Conservation (phyloP, 2,888 invertebrate genomes). For the Zygothrica quintamaculata region DNA sequence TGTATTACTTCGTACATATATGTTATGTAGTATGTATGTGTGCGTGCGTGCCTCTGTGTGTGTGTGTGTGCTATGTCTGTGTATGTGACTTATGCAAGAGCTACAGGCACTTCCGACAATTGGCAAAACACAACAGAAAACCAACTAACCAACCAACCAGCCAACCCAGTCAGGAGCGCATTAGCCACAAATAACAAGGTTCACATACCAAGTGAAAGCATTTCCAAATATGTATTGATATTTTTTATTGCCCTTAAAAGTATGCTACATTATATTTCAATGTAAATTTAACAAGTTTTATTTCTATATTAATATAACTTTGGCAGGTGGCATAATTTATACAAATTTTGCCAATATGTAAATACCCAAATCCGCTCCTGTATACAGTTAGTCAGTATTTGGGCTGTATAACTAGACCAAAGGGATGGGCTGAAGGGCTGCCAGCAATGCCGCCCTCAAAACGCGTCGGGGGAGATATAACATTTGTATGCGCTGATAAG, state of each 20-base stretch:
- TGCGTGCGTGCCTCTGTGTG: conserved; percentile 10
- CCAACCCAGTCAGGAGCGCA: conserved; percentile 43
- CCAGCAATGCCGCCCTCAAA: conserved; percentile 55
- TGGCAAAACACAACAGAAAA: conserved; percentile 75
- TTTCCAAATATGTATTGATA: too few species aligned
- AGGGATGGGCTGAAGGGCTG: neutral
- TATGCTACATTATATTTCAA: neutral
- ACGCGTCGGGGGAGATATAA: conserved; percentile 73
- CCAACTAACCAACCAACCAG: conserved; percentile 31
- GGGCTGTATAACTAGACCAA: conserved; percentile 7
- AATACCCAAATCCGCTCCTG: conserved; percentile 22
- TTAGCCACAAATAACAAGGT: too few species aligned
- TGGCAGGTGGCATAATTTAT: too few species aligned
- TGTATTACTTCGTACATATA: conserved; percentile 20
- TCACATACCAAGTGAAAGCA: too few species aligned
- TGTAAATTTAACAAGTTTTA: neutral
- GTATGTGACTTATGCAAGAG: conserved; percentile 62
- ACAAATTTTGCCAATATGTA: neutral
- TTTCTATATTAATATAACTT: neutral
- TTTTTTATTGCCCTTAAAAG: too few species aligned
- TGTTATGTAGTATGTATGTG: conserved; percentile 17
- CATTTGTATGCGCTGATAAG: conserved; percentile 79
- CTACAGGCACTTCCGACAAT: conserved; percentile 76
- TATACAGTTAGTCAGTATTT: neutral
- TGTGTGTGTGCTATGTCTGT: conserved; percentile 26